phyloP scores from a whole-genome alignment of 2,797 vertebrate genomes.

The Hippoglossus hippoglossus region DNA sequence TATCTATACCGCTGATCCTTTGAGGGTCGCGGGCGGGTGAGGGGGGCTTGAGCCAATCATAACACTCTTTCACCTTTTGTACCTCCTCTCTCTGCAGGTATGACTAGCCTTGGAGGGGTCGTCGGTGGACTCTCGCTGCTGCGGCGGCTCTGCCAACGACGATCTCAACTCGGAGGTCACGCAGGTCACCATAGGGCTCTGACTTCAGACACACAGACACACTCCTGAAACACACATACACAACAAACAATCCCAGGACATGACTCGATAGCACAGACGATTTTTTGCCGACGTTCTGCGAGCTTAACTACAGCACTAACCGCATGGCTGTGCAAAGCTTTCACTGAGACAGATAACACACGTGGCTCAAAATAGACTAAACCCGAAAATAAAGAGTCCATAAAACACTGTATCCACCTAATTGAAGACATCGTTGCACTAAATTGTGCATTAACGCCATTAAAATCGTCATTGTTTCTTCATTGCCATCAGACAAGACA shows the following conservation, averaged over 20 bases:
- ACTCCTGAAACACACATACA: conserved; percentile 14
- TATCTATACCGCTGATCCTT: too few relatives aligned
- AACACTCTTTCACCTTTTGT: neutral
- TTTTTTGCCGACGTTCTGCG: too few relatives aligned
- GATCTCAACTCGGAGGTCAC: conserved; percentile 90
- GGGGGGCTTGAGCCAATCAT: too few relatives aligned
- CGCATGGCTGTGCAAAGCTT: neutral
- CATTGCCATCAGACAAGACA: too few relatives aligned
- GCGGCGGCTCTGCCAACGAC: conserved; percentile 77
- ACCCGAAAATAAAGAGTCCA: neutral
- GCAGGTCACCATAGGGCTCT: conserved; percentile 84
- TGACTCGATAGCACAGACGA: too few relatives aligned
- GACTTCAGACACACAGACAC: conserved; percentile 52
- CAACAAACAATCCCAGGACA: neutral
- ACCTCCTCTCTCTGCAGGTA: conserved; percentile 82
- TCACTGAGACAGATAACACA: neutral
- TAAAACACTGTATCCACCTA: neutral
- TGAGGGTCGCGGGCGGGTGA: too few relatives aligned
- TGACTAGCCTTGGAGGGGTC: conserved; percentile 95
- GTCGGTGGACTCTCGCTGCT: conserved; percentile 84
- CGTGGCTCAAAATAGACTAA: neutral
- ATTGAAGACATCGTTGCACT: conserved; percentile 15
- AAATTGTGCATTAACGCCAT: neutral
- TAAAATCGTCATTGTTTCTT: neutral
- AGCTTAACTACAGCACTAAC: too few relatives aligned